Evolutionary conservation across 2,888 invertebrate genomes (phyloP), one percentile per base, ranked within the genome.

Genomic region (Apotomis betuletana): DNA sequence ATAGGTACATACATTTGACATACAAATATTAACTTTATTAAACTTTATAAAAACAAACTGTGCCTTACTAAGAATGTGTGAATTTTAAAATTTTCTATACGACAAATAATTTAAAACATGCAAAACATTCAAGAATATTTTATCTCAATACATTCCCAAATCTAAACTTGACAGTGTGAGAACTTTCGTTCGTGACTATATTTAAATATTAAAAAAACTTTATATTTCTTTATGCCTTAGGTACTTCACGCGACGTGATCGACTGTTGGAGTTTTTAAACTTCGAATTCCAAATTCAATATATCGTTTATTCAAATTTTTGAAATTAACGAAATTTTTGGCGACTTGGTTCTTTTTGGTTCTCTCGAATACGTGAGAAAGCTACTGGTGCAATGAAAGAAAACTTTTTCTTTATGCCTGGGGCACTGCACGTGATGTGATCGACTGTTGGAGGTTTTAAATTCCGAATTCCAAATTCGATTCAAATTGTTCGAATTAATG

Each of bases 141-240:
- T 27, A 57, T 70, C 12, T 10, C 41, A 51, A 57, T 49, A 38
- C 15, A 15, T 38, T 46, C 13, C 58, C 13, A 12, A 54, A 72
- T 58, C 62, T 62, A 46, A 44, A 41, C 62, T 57, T 59, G 86
- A 87, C 81, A 83, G 73, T 84, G 89, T 90, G 89, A 81, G 90
- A 90, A 87, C 79, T 78, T 78, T 80, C 76, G 83, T 75, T 81
- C 89, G 86, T 87, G 88, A 79, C 60, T 6, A 36, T 41, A 52
- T 64, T 64, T 64, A 13, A 64, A 64, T 63, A 13, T 54, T 54
- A 38, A 54, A 64, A 63, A 13, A 9, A 54, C 63, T 64, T 54
- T 64, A 13, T 64, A 41, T 83, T 74, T 81, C 87, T 85, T 87
- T 87, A 77, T 80, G 78, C 81, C 49, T 49, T 9, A 10, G 10